These are phyloP conservation scores for Prosopocoilus inquinatus DNA, from an alignment of 2,888 invertebrate genomes.

Conservation along the genomic window DNA sequence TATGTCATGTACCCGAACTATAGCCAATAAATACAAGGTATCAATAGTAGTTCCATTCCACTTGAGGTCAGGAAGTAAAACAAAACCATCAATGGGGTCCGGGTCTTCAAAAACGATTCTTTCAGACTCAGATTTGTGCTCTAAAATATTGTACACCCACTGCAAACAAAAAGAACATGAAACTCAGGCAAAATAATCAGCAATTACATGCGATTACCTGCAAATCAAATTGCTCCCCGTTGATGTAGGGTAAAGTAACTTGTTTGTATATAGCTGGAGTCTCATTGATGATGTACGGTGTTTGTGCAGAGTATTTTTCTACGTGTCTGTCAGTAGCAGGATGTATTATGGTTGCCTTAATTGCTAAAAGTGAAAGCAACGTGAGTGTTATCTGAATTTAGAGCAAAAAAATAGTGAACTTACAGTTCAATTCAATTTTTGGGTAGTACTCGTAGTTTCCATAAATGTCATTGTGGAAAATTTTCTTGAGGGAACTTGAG, in stretches of 20 bases:
- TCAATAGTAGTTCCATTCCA: conserved; percentile 83
- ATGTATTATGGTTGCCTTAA: conserved; percentile 87
- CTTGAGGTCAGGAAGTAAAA: conserved; percentile 91
- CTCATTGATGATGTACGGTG: conserved; percentile 76
- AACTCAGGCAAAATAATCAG: background rate
- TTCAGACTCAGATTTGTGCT: conserved; percentile 87
- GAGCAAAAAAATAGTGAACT: conserved; percentile 35
- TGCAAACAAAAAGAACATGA: conserved; percentile 51
- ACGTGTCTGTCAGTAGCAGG: conserved; percentile 94
- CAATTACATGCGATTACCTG: conserved; percentile 60
- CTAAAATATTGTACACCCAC: conserved; percentile 97
- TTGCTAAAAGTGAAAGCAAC: conserved; percentile 56
- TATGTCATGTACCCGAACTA: conserved; percentile 71
- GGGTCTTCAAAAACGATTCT: conserved; percentile 81
- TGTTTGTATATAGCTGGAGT: conserved; percentile 77
- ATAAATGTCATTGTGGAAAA: conserved; percentile 82
- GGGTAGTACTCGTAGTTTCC: conserved; percentile 74
- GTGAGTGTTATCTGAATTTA: background rate
- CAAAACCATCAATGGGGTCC: conserved; percentile 77
- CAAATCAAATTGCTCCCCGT: conserved; percentile 71
- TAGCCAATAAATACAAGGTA: conserved; percentile 81
- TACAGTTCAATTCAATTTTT: conserved; percentile 56
- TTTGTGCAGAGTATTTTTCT: conserved; percentile 76
- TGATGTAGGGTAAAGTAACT: conserved; percentile 75
- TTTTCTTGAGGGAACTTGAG: conserved; percentile 59